Percentiles rank a stretch among this genome's conserved stretches.
Conservation (phyloP, 2,888 invertebrate species). For the Pantelozetes paolii region DNA sequence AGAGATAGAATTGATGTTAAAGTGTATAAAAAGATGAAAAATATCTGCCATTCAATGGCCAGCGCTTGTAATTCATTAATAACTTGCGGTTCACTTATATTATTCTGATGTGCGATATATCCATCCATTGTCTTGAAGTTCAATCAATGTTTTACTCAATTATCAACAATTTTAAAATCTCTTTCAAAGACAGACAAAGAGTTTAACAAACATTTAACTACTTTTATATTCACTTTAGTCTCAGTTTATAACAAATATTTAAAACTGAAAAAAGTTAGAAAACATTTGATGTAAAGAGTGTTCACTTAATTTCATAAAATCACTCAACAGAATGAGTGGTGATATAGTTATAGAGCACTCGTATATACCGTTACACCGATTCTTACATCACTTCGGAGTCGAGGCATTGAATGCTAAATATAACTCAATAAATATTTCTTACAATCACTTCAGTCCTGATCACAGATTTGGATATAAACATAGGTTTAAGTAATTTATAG, state of each 20-base stretch:
- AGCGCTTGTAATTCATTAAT: neutral
- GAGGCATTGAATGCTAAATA: neutral
- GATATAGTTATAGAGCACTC: neutral
- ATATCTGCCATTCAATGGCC: neutral
- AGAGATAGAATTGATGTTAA: neutral
- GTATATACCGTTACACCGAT: neutral
- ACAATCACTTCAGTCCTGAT: no score
- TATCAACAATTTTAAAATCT: no score
- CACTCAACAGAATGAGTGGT: neutral
- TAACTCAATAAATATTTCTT: neutral
- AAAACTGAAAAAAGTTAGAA: neutral
- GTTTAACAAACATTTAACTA: no score
- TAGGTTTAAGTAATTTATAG: no score
- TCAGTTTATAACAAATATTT: no score
- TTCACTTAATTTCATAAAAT: neutral
- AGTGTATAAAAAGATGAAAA: neutral
- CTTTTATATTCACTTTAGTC: no score
- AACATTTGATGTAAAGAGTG: neutral
- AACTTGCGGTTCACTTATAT: constrained; percentile 8
- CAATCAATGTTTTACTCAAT: no score
- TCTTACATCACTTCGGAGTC: neutral
- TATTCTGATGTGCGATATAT: neutral
- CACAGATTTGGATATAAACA: no score
- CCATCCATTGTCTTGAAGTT: neutral
- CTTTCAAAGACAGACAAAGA: no score